Evolutionary conservation across 2,888 invertebrate genomes (phyloP).

Genomic region (Megalurothrips usitatus): DNA sequence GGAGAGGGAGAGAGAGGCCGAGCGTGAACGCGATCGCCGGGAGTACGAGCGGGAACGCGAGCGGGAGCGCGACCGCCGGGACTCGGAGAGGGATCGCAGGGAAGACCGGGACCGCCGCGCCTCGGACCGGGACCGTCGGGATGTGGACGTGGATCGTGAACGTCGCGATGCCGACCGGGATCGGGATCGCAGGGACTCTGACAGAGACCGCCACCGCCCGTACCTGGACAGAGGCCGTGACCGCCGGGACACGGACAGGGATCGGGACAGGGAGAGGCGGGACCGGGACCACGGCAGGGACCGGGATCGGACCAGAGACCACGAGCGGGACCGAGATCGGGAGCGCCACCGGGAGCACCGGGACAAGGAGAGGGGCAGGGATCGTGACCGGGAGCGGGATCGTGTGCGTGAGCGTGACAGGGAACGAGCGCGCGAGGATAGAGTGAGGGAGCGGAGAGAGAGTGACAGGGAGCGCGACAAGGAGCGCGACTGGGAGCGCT

Average conservation of each 20-base stretch:
- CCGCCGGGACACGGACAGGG: conserved; percentile 33
- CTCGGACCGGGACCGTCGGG: not conserved
- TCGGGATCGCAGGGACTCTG: not conserved
- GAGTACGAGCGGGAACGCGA: not conserved
- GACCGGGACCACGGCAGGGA: conserved; percentile 34
- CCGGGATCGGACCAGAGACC: conserved; percentile 30
- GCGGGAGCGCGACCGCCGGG: not conserved
- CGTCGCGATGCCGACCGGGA: not conserved
- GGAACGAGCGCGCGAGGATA: not conserved
- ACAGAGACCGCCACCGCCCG: not conserved
- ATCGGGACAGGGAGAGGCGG: conserved; percentile 27
- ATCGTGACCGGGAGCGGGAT: conserved; percentile 35
- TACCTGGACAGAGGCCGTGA: conserved; percentile 21
- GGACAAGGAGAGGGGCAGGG: conserved; percentile 33
- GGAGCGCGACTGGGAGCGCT: conserved; percentile 50
- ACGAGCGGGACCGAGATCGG: not conserved
- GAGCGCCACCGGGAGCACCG: not conserved
- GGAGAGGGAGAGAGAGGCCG: conserved; percentile 33
- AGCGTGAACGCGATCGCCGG: not conserved
- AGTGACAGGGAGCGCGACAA: not conserved
- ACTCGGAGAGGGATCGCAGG: not conserved
- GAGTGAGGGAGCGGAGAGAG: not conserved
- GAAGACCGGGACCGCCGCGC: not conserved
- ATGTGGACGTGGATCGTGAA: not conserved
- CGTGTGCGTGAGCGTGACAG: not conserved